Conservation (phyloP, 2,888 invertebrate genomes). For the Loripinus fragilis region DNA sequence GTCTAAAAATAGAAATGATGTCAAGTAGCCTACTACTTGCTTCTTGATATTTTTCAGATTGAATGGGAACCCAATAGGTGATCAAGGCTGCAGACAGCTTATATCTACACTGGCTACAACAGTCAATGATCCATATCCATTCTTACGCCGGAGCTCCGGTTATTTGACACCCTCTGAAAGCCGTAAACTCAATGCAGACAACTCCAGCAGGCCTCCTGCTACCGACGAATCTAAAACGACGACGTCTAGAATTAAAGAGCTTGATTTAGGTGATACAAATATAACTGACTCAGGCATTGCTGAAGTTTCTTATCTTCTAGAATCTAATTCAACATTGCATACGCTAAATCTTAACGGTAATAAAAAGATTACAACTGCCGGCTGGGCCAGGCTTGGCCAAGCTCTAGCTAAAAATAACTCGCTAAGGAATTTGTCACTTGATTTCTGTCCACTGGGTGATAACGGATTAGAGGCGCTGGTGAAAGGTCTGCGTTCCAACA, state of each 20-base stretch:
- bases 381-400: conserved; percentile 74
- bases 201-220: neutral
- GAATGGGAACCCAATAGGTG: conserved; percentile 74
- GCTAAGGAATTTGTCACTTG: conserved; percentile 72
- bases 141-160: conserved; percentile 47
- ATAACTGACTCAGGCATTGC: conserved; percentile 70
- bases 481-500: conserved; percentile 72
- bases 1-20: no score
- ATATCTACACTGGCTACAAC: conserved; percentile 58
- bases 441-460: conserved; percentile 77
- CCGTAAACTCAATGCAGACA: conserved; percentile 11
- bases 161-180: conserved; percentile 55
- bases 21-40: no score
- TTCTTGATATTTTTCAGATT: conserved; percentile 60
- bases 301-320: conserved; percentile 67
- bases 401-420: conserved; percentile 71
- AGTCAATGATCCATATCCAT: conserved; percentile 52
- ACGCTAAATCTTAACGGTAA: conserved; percentile 75
- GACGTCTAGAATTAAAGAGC: conserved; percentile 60
- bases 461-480: conserved; percentile 68
- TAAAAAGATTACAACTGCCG: conserved; percentile 59
- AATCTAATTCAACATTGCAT: conserved; percentile 64
- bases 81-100: conserved; percentile 70
- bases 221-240: neutral
- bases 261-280: conserved; percentile 74